Conservation (phyloP, 2,888 invertebrate genomes). For the Pardosa pseudoannulata region DNA sequence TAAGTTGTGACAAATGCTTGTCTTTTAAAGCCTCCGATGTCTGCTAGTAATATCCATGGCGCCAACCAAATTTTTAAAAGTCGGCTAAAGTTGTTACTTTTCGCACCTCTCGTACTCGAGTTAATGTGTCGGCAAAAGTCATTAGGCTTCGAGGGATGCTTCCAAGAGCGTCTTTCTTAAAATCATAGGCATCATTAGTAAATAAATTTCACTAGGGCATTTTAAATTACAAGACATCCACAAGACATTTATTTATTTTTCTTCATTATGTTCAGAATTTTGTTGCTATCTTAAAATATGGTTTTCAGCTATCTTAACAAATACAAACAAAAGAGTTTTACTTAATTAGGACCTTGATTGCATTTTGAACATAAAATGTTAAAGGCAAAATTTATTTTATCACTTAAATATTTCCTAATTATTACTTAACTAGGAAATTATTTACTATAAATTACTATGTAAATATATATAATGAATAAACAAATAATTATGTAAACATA, state of each 20-base stretch:
- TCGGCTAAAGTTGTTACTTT: slow-evolving; percentile 59
- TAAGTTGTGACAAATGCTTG: slow-evolving; percentile 54
- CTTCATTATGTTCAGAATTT: slow-evolving; percentile 5
- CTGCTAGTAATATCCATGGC: slow-evolving; percentile 42
- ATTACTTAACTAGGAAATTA: too few relatives aligned
- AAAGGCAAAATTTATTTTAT: too few relatives aligned
- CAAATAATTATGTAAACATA: too few relatives aligned
- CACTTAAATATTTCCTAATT: too few relatives aligned
- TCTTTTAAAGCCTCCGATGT: slow-evolving; percentile 55
- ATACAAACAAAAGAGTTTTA: too few relatives aligned
- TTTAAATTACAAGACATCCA: slow-evolving; percentile 34
- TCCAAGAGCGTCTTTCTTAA: slow-evolving; percentile 43
- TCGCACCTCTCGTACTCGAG: slow-evolving; percentile 65
- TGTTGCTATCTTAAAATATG: too few relatives aligned
- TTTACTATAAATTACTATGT: too few relatives aligned
- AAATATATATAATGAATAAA: too few relatives aligned
- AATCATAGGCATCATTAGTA: slow-evolving; percentile 68
- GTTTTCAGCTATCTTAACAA: too few relatives aligned
- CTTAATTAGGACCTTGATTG: too few relatives aligned
- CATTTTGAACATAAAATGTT: too few relatives aligned
- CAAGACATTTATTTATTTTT: slow-evolving; percentile 44
- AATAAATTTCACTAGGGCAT: slow-evolving; percentile 39
- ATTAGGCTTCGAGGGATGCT: slow-evolving; percentile 45
- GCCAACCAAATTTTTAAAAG: slow-evolving; percentile 60
- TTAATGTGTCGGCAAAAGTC: slow-evolving; percentile 68